Evolutionary conservation across 92 coral and sea anemone species (phyloP).

Genomic region (Palythoa grandiflora): DNA sequence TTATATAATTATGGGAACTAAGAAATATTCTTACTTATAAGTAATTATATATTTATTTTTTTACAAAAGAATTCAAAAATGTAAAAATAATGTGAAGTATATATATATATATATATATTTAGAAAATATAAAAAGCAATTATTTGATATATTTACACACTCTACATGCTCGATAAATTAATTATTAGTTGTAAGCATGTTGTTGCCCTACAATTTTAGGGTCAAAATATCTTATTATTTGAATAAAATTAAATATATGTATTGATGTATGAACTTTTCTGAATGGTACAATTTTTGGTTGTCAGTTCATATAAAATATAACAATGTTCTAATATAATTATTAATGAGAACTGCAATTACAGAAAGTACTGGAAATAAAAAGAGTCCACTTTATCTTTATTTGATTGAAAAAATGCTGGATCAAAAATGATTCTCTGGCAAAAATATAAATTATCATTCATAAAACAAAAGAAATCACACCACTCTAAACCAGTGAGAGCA

Average conservation of each 20-base stretch:
- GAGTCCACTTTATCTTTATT: not conserved
- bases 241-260: no score
- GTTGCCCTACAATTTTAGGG: not conserved
- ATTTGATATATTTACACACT: not conserved
- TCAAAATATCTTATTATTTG: no score
- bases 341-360: not conserved
- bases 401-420: conserved; percentile 17
- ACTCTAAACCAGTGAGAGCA: conserved; percentile 13
- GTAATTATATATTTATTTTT: no score
- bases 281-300: not conserved
- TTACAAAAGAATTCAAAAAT: not conserved
- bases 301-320: not conserved
- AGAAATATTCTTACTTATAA: no score
- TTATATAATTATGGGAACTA: not conserved
- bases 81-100: not conserved
- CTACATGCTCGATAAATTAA: not conserved
- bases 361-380: not conserved
- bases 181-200: no score
- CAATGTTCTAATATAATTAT: not conserved
- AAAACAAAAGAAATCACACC: not conserved
- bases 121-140: not conserved
- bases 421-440: conserved; percentile 1
- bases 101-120: no score
- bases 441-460: not conserved
- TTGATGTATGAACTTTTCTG: not conserved